A percentile compares a stretch with the other conserved stretches of the same genome.
Evolutionary conservation across 1,140 invertebrate genomes (phyloP).

Genomic region (Bombus consobrinus): DNA sequence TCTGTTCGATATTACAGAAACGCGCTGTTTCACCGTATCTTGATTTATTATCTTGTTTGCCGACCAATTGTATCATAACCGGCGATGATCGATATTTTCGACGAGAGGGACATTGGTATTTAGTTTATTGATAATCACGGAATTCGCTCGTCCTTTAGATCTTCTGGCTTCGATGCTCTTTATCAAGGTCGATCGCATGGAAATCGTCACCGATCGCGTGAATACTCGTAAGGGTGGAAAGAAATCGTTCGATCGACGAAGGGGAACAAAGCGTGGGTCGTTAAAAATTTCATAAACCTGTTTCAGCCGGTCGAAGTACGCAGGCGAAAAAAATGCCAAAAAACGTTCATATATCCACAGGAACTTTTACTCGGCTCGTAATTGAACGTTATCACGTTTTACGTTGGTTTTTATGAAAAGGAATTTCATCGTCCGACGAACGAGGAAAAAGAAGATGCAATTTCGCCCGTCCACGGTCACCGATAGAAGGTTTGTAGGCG

Average conservation of each 20-base stretch:
- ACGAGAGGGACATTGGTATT: no score
- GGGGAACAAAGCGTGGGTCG: neutral
- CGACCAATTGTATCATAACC: no score
- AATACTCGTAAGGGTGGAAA: neutral
- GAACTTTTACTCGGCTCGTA: constrained; percentile 37
- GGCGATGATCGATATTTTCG: no score
- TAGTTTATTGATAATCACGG: neutral
- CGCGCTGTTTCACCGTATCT: no score
- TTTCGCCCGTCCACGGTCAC: constrained; percentile 47
- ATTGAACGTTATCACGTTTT: constrained; percentile 58
- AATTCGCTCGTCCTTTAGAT: neutral
- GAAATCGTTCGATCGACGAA: neutral
- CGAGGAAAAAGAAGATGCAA: constrained; percentile 35
- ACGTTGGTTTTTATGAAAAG: constrained; percentile 54
- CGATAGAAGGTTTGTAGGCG: constrained; percentile 32
- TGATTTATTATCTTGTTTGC: no score
- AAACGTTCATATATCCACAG: constrained; percentile 52
- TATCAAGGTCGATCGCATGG: neutral
- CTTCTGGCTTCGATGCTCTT: no score
- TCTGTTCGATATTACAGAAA: no score
- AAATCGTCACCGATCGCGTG: neutral
- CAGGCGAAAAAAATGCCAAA: constrained; percentile 28
- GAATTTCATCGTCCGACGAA: constrained; percentile 42
- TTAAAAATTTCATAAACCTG: constrained; percentile 47
- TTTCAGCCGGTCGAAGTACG: neutral